phyloP scores from a whole-genome alignment of 2,113 vertebrate genomes.

The Noturus placidus region DNA sequence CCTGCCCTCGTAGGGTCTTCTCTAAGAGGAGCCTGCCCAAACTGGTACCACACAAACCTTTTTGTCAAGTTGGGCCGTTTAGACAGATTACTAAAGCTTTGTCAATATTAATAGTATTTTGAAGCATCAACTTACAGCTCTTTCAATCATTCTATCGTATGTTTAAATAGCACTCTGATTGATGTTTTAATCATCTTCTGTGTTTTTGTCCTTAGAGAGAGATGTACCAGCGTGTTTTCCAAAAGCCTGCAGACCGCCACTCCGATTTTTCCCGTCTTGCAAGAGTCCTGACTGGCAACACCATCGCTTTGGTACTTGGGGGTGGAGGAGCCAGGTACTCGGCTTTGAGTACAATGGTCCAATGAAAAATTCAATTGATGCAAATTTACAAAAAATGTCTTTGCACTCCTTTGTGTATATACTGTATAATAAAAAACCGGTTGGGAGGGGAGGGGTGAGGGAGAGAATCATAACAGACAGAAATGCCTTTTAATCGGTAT shows the following conservation, averaged over 20 bases:
- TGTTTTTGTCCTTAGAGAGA: slow-evolving; percentile 74
- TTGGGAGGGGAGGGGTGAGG: no score
- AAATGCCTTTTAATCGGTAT: background rate
- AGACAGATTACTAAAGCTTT: background rate
- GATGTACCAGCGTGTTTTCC: slow-evolving; percentile 85
- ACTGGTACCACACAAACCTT: slow-evolving; percentile 74
- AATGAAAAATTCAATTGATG: background rate
- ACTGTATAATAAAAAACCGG: background rate
- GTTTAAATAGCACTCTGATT: background rate
- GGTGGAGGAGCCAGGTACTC: slow-evolving; percentile 70
- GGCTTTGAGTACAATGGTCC: background rate
- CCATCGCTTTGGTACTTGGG: slow-evolving; percentile 88
- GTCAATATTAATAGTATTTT: background rate
- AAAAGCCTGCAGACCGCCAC: slow-evolving; percentile 84
- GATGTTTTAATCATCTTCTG: background rate
- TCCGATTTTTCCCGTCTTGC: slow-evolving; percentile 93
- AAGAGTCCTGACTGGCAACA: slow-evolving; percentile 87
- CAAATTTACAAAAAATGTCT: background rate
- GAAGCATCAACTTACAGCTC: background rate
- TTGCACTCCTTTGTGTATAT: background rate
- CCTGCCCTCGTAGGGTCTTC: slow-evolving; percentile 89
- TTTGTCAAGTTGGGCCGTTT: background rate
- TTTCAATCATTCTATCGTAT: background rate
- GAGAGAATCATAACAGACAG: background rate
- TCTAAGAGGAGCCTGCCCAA: slow-evolving; percentile 85